A percentile compares a stretch with the other conserved stretches of the same genome.
Evolutionary conservation across 2,888 invertebrate genomes (phyloP).

Genomic region (Adela reaumurella): DNA sequence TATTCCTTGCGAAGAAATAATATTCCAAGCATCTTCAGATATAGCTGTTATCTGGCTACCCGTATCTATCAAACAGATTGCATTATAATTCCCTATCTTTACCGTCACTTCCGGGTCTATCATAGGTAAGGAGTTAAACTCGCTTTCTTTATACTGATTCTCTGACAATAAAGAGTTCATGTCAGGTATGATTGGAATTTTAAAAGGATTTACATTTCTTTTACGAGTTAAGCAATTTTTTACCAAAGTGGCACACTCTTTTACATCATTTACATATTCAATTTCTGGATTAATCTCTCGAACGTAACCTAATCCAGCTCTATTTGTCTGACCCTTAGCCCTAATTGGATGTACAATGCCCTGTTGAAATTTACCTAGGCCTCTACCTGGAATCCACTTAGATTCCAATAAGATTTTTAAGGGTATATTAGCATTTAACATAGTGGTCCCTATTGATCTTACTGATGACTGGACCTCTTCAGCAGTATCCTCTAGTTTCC

Average conservation of each 20-base stretch:
- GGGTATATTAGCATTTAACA: too few relatives aligned
- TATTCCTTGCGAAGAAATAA: too few relatives aligned
- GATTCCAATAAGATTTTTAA: too few relatives aligned
- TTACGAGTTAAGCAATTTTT: not conserved
- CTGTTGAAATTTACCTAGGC: not conserved
- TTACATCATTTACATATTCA: not conserved
- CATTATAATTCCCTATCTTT: not conserved
- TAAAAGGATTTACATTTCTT: too few relatives aligned
- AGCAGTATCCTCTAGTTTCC: too few relatives aligned
- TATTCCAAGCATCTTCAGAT: not conserved
- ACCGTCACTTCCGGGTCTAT: not conserved
- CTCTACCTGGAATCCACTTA: too few relatives aligned
- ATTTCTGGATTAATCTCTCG: not conserved
- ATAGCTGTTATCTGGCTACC: slow-evolving; percentile 1
- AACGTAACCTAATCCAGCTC: not conserved
- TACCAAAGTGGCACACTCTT: not conserved
- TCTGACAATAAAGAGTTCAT: too few relatives aligned
- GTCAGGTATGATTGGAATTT: too few relatives aligned
- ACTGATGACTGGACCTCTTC: too few relatives aligned
- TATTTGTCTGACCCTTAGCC: not conserved
- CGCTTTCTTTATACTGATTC: too few relatives aligned
- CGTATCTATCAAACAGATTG: slow-evolving; percentile 1
- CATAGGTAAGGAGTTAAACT: not conserved
- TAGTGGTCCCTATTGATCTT: too few relatives aligned
- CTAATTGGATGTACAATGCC: not conserved